These are phyloP conservation scores for Drosophila heteroneura DNA, from an alignment of 2,888 invertebrate species.

Conservation along the genomic window DNA sequence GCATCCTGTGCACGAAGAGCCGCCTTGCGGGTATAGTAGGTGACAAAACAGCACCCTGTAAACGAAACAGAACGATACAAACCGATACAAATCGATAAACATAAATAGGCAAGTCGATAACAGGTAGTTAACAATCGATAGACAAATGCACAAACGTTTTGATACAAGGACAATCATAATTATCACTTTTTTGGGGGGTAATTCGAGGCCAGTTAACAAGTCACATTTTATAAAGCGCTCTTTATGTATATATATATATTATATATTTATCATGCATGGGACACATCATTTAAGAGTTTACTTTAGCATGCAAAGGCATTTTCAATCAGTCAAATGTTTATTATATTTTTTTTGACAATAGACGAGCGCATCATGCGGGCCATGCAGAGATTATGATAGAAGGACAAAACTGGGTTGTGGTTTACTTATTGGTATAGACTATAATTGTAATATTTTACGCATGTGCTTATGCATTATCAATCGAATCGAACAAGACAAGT, in stretches of 20 bases:
- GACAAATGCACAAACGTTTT: constrained; percentile 68
- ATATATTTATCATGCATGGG: constrained; percentile 49
- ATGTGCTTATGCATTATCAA: constrained; percentile 18
- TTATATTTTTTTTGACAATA: constrained; percentile 40
- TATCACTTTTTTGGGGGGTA: constrained; percentile 6
- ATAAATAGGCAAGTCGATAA: constrained; percentile 55
- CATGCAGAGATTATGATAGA: constrained; percentile 53
- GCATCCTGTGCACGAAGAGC: constrained; percentile 99
- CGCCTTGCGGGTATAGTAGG: constrained; percentile 98
- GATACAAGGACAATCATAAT: constrained; percentile 57
- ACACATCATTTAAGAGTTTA: constrained; percentile 9
- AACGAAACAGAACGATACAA: constrained; percentile 86
- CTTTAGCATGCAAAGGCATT: constrained; percentile 32
- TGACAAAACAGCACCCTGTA: constrained; percentile 99
- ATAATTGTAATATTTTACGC: background rate
- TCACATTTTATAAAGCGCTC: constrained; percentile 1
- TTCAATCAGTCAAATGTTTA: constrained; percentile 2
- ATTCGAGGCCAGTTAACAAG: constrained; percentile 4
- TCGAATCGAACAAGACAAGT: constrained; percentile 24
- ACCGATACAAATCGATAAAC: constrained; percentile 71
- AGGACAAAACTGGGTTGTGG: constrained; percentile 21
- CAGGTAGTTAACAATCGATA: constrained; percentile 51
- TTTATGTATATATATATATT: background rate
- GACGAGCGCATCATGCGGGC: constrained; percentile 60
- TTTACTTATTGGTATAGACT: constrained; percentile 6